Percentiles rank a stretch among this genome's conserved stretches.
phyloP scores from a whole-genome alignment of 2,797 vertebrate species.

The Pseudochirops corinnae region DNA sequence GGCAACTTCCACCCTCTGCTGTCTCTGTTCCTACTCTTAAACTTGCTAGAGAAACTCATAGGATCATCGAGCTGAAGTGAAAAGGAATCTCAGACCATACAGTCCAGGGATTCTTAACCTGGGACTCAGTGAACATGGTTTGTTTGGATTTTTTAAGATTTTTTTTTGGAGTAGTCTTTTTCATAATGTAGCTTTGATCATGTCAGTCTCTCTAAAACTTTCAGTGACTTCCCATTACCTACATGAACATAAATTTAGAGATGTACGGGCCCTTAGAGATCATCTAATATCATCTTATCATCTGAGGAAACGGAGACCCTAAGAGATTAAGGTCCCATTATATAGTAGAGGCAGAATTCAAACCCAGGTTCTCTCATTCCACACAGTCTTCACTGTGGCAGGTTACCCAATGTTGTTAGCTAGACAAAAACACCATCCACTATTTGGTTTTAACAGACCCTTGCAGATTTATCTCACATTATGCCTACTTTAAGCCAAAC shows the following conservation, averaged over 20 bases:
- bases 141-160: not conserved
- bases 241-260: not conserved
- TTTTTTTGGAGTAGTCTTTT: not conserved
- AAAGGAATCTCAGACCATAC: not conserved
- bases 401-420: not conserved
- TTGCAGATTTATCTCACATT: not conserved
- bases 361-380: constrained; percentile 7
- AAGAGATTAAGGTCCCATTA: not conserved
- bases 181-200: not conserved
- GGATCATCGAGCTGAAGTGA: not conserved
- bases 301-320: not conserved
- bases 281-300: not conserved
- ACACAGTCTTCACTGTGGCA: not conserved
- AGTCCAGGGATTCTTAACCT: not conserved
- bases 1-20: not conserved
- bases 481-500: not conserved
- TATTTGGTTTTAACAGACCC: not conserved
- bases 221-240: not conserved
- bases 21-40: not conserved
- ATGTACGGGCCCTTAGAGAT: not conserved
- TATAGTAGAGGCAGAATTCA: not conserved
- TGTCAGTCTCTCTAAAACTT: not conserved
- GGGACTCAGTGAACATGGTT: not conserved
- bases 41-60: not conserved
- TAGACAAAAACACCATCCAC: not conserved